Conservation (phyloP, 1,140 invertebrate species). For the Drosophila kanapiae region DNA sequence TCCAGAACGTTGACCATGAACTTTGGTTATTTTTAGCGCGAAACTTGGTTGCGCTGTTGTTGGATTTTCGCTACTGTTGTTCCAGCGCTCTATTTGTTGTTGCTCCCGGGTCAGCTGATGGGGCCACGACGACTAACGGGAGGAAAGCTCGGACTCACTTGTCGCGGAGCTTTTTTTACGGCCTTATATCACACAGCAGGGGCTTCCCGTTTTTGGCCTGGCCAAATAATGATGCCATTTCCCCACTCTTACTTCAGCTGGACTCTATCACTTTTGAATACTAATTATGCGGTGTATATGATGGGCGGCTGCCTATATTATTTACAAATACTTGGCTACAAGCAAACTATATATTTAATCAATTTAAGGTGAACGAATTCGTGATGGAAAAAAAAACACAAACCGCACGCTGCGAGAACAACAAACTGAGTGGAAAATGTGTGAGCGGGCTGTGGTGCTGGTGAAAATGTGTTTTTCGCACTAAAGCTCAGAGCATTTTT, state of each 20-base stretch:
- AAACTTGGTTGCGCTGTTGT: conserved; percentile 11
- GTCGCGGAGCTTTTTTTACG: conserved; percentile 51
- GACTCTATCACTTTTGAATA: conserved; percentile 31
- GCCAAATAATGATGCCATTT: conserved; percentile 50
- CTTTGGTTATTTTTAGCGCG: conserved; percentile 58
- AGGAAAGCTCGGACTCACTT: conserved; percentile 52
- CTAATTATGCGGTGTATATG: conserved; percentile 3
- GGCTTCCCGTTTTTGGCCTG: conserved; percentile 27
- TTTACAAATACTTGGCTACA: neutral
- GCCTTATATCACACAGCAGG: conserved; percentile 53
- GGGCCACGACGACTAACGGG: conserved; percentile 32
- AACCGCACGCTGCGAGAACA: conserved; percentile 48
- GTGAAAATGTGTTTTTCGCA: conserved; percentile 43
- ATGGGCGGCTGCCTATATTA: conserved; percentile 5
- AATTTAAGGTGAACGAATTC: conserved; percentile 6
- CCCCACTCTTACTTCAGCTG: conserved; percentile 19
- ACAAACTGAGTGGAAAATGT: conserved; percentile 55
- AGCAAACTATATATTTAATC: conserved; percentile 14
- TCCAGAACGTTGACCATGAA: conserved; percentile 58
- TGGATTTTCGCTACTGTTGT: neutral
- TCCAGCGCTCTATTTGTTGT: conserved; percentile 17
- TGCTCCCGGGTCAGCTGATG: conserved; percentile 66
- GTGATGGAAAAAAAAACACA: conserved; percentile 21
- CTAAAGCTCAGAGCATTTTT: conserved; percentile 39
- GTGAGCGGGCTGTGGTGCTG: conserved; percentile 16